Percentiles rank a stretch among this genome's conserved stretches.
These are phyloP conservation scores for Porites evermanni DNA, from an alignment of 92 coral and sea anemone species.

Conservation along the genomic window DNA sequence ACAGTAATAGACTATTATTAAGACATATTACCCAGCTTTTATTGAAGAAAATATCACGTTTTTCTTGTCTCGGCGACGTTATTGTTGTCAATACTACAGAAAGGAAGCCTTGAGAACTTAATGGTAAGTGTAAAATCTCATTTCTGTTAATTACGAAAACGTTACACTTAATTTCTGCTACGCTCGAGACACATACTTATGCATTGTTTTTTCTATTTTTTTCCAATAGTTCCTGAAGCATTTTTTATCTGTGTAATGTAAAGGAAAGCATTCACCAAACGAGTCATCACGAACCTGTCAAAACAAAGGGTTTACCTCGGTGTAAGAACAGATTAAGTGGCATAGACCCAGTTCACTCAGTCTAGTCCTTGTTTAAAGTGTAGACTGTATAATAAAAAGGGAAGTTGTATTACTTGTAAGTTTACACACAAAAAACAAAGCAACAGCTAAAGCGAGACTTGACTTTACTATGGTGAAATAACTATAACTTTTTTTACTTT, in stretches of 20 bases:
- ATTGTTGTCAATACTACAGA: neutral
- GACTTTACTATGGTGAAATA: neutral
- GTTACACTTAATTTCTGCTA: neutral
- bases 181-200: neutral
- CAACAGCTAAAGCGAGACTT: neutral
- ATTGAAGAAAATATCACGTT: neutral
- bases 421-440: neutral
- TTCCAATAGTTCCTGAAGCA: neutral
- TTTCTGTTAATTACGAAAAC: neutral
- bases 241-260: neutral
- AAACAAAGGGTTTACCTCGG: too few species aligned
- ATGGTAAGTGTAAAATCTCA: neutral
- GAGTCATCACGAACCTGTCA: neutral
- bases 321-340: neutral
- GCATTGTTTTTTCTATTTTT: neutral
- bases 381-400: conserved; percentile 1
- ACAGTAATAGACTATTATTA: neutral
- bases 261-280: neutral
- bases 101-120: neutral
- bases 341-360: conserved; percentile 2
- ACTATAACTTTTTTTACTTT: neutral
- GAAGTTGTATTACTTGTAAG: neutral
- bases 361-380: neutral
- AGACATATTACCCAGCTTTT: neutral
- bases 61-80: neutral